Evolutionary conservation across 2,888 invertebrate genomes (phyloP), one percentile per base, ranked within the genome.

Genomic region (Maniola hyperantus): DNA sequence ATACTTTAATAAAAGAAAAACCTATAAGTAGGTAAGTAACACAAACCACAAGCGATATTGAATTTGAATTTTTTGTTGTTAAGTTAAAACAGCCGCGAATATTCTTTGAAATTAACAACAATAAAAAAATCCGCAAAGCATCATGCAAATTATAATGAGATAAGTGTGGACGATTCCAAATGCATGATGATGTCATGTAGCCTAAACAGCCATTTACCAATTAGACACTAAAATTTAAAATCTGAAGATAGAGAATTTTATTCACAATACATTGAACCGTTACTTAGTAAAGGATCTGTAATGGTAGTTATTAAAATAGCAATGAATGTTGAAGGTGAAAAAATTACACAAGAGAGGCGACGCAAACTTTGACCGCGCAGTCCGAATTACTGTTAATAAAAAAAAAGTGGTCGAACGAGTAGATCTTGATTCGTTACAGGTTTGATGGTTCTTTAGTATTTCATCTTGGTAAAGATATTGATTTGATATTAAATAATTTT

Each of bases 181-280:
- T 50, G 59, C 55, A 66, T 18, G 48, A 64, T 69, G 66, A 66
- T 69, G 69, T 69, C 69, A 69, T 66, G 51, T 44, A 64, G 60
- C 60, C 34, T 64, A 54, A 36, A 50, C 15, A 55, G 36, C 13
- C 44, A 6, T 7, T 20, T 15, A 60, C 63, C 39, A 67, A 54
- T 39, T 44, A 36, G 18, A 60, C 2, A 13, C 4, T 44, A 42
- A 26, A 39, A 39, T 7, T 50, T 7, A 44, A 34, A 26, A 33
- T n/a, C 26, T 26, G 20, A 51, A 26, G 18, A 57, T 11, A 18
- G 7, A 20, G 13, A 57, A 7, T 39, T 20, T 57, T 13, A 20
- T 57, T 42, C 18, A 57, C 36, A 42, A 20, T 39, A 57, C 57
- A 42, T 57, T 20, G 57, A 39, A 57, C 20, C 0, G 18, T 20